Evolutionary conservation across 2,797 vertebrate species (phyloP).

Genomic region (Carapus acus): DNA sequence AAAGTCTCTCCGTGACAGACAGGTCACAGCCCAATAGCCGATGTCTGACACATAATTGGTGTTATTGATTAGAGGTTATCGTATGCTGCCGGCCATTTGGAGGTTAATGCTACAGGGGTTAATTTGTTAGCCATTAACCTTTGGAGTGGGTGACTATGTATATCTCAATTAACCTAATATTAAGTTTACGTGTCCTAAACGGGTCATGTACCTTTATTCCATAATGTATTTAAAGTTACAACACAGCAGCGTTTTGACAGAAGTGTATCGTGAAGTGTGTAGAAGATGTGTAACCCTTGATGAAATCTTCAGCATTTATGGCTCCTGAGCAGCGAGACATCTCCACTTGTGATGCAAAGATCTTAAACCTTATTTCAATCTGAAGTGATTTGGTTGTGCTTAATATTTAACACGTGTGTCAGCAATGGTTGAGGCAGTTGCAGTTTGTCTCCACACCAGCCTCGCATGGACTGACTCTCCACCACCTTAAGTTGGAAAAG

Average conservation of each 20-base stretch:
- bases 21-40: constrained; percentile 75
- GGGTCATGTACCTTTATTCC: constrained; percentile 60
- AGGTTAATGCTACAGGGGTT: constrained; percentile 79
- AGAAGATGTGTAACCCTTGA: constrained; percentile 20
- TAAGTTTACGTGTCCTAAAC: constrained; percentile 74
- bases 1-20: constrained; percentile 71
- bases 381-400: too few relatives aligned
- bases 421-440: too few relatives aligned
- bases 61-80: constrained; percentile 86
- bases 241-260: constrained; percentile 27
- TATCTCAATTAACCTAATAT: constrained; percentile 57
- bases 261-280: constrained; percentile 25
- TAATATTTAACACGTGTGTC: too few relatives aligned
- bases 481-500: too few relatives aligned
- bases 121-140: constrained; percentile 82
- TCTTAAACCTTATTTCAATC: too few relatives aligned
- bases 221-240: constrained; percentile 62
- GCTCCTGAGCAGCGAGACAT: too few relatives aligned
- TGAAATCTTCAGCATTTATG: constrained; percentile 34
- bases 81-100: constrained; percentile 77
- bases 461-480: too few relatives aligned
- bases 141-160: constrained; percentile 63
- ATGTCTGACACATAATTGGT: constrained; percentile 78
- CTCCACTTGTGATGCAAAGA: too few relatives aligned
- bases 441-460: too few relatives aligned